Percentiles rank a stretch among this genome's conserved stretches.
Conservation (phyloP, 2,113 vertebrate species). For the Lepidothrix coronata region DNA sequence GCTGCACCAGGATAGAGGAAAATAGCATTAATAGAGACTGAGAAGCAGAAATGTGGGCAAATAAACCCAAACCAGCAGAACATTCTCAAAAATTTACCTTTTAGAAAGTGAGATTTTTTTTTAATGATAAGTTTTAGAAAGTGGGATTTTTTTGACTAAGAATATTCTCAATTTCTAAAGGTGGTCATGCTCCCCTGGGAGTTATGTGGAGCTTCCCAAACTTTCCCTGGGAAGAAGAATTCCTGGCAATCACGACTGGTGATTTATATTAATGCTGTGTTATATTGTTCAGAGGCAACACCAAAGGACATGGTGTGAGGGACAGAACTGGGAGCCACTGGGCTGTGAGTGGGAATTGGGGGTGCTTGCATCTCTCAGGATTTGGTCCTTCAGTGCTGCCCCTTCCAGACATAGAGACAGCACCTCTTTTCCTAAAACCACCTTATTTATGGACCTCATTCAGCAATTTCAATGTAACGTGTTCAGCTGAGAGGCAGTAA, state of each 20-base stretch:
- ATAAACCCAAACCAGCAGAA: rapidly evolving
- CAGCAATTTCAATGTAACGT: rapidly evolving
- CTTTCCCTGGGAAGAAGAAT: background rate
- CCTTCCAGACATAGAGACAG: rapidly evolving
- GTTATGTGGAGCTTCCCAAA: background rate
- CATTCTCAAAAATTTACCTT: rapidly evolving
- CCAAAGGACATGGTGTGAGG: rapidly evolving
- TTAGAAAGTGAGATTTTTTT: too few species aligned
- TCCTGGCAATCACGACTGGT: rapidly evolving
- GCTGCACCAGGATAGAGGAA: rapidly evolving
- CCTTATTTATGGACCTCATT: rapidly evolving
- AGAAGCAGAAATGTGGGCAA: background rate
- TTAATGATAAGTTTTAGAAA: rapidly evolving
- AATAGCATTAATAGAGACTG: rapidly evolving
- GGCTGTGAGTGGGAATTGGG: rapidly evolving
- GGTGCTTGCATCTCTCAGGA: background rate
- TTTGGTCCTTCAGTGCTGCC: rapidly evolving
- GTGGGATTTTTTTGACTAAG: rapidly evolving
- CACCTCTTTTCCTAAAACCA: rapidly evolving
- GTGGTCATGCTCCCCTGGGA: rapidly evolving
- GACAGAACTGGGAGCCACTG: background rate
- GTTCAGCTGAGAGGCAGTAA: background rate
- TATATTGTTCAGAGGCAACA: rapidly evolving
- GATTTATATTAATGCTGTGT: rapidly evolving
- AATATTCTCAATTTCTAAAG: background rate